A percentile compares a stretch with the other conserved stretches of the same genome.
Conservation (phyloP, 2,113 vertebrate species). For the Oreochromis niloticus region DNA sequence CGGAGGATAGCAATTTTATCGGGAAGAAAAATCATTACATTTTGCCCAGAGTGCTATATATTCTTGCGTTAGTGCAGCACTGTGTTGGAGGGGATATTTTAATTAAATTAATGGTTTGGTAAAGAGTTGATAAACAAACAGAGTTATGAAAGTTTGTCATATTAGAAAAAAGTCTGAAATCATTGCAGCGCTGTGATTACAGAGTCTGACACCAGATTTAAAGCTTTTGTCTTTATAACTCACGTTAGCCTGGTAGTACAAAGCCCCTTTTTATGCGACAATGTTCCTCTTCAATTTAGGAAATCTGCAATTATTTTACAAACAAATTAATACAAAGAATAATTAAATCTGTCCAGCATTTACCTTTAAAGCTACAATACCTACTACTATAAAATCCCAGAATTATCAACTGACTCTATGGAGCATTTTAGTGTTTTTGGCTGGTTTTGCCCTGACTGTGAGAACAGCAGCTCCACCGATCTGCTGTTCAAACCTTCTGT, state of each 20-base stretch:
- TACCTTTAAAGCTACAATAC: background rate
- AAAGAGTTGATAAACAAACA: background rate
- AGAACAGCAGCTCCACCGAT: background rate
- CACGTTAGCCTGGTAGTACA: accelerated
- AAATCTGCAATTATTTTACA: accelerated
- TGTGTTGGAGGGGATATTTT: background rate
- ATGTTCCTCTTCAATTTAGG: background rate
- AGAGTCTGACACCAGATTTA: background rate
- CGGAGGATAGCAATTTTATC: background rate
- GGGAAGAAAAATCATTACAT: slow-evolving; percentile 14
- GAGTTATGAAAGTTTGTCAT: background rate
- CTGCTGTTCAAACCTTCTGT: background rate
- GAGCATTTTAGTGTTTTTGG: background rate
- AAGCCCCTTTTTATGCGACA: background rate
- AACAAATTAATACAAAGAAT: accelerated
- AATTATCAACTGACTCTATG: background rate
- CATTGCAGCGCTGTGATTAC: background rate
- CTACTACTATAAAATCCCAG: background rate
- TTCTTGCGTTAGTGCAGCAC: background rate
- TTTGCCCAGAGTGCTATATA: background rate
- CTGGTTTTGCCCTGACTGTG: background rate
- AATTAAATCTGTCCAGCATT: background rate
- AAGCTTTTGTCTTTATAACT: background rate
- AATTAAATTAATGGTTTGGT: slow-evolving; percentile 8
- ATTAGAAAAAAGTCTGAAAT: background rate